Evolutionary conservation across 1,140 invertebrate species (phyloP).

Genomic region (Pseudomyrmex dendroicus): DNA sequence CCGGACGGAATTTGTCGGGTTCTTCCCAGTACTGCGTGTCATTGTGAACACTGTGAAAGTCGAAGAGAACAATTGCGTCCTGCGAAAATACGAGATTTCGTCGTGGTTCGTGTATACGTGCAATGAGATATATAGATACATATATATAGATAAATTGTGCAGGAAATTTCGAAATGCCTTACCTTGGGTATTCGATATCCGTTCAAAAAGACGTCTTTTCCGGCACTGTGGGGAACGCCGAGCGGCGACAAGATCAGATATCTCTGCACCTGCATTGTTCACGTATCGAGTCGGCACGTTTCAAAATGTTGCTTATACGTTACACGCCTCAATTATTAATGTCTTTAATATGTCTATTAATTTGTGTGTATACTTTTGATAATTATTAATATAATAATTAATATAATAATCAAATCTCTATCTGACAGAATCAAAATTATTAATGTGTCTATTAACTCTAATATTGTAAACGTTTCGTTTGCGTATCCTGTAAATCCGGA

Average conservation of each 20-base stretch:
- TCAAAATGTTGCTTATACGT: no score
- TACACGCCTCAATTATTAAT: no score
- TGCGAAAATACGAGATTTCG: constrained; percentile 75
- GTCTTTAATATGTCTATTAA: no score
- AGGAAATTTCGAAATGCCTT: constrained; percentile 32
- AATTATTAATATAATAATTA: no score
- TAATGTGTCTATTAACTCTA: no score
- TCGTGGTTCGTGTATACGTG: neutral
- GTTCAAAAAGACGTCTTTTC: constrained; percentile 85
- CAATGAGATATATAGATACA: constrained; percentile 13
- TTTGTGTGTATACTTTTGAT: no score
- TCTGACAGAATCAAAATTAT: no score
- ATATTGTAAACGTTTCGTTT: no score
- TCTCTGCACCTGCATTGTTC: constrained; percentile 85
- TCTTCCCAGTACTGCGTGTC: constrained; percentile 89
- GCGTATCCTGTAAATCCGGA: no score
- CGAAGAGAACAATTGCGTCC: constrained; percentile 89
- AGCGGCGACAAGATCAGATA: constrained; percentile 87
- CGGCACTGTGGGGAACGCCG: constrained; percentile 87
- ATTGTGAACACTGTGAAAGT: constrained; percentile 89
- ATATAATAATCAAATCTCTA: no score
- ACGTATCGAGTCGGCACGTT: no score
- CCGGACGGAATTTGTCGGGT: constrained; percentile 89
- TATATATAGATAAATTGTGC: neutral
- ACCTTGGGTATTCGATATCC: constrained; percentile 89